Evolutionary conservation across 2,888 invertebrate species (phyloP).

Genomic region (Calameuta idolon): DNA sequence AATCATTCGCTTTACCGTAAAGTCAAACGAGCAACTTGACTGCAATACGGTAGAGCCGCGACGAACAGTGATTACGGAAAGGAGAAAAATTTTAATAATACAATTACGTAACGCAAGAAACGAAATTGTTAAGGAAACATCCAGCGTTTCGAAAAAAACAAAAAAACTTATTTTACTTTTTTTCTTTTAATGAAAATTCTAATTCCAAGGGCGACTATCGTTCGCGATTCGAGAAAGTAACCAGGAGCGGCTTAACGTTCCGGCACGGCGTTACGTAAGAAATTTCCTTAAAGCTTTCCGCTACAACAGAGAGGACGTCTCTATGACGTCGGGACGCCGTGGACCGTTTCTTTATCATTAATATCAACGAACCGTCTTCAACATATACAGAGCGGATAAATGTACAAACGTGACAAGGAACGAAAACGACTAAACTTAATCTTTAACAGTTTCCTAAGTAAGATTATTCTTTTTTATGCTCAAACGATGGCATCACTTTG

Average conservation of each 20-base stretch:
- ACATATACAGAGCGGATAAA: conserved; percentile 35
- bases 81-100: not conserved
- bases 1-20: not conserved
- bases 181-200: not conserved
- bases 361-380: conserved; percentile 37
- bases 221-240: not conserved
- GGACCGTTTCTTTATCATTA: conserved; percentile 28
- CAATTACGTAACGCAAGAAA: not conserved
- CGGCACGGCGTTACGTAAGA: not conserved
- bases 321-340: not conserved
- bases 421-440: conserved; percentile 3
- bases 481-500: conserved; percentile 5
- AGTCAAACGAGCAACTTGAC: conserved; percentile 7
- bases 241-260: not conserved
- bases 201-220: not conserved
- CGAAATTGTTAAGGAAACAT: conserved; percentile 27
- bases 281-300: conserved; percentile 22
- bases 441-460: not conserved
- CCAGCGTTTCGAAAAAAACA: conserved; percentile 37
- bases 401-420: conserved; percentile 34
- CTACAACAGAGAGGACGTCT: not conserved
- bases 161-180: not conserved
- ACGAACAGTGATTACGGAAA: not conserved
- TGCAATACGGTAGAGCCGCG: not conserved
- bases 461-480: not conserved